Base-by-base conservation (phyloP, 2,113 vertebrate species). In the Cryptomyrus ogoouensis region DNA sequence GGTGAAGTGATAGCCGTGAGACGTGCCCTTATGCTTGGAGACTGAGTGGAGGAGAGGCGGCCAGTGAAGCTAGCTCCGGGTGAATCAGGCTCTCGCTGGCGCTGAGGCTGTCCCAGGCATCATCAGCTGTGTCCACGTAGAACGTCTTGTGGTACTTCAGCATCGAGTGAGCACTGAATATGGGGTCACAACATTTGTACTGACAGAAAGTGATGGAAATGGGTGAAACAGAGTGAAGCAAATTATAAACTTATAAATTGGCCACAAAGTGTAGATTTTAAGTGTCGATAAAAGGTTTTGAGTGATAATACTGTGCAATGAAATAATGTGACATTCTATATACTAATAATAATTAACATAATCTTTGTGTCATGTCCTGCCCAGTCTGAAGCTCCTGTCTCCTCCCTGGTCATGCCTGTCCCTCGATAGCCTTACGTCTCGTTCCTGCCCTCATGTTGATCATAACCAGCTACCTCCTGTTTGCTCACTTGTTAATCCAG, bases 131-230 rank as follows among this genome's bases (percentile, higher is more conserved):
- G 58, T 62, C 58, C 58, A n/a, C 8, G 0, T 90, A 93, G 89
- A 91, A 92, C 70, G 47, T 89, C 42, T 88, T 89, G 31, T 93
- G 92, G 46, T 92, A 94, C 46, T 17, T 4, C 9, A 90, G 83
- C 44, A 91, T 70, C 0, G 90, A 90, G 2, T 1, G 50, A 5
- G 17, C 17, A 46, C 90, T 86, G 49, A 94, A 94, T 58, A 17
- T 85, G 17, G 91, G 93, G 24, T 90, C 91, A 27, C 91, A 92
- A 88, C 92, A 93, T 52, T 90, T 92, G 1, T 91, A 91, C 92
- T 93, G 85, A 2, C n/a, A 35, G 5, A 42, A 58, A 83, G 53
- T 44, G 35, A 13, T 27, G 83, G 39, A 50, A 90, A 91, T 47
- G 3, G 39, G 12, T 42, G 39, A 80, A 62, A 62, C 58, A n/a